These are phyloP conservation scores for Agrotis clavis DNA, from an alignment of 2,888 invertebrate species.

Conservation along the genomic window DNA sequence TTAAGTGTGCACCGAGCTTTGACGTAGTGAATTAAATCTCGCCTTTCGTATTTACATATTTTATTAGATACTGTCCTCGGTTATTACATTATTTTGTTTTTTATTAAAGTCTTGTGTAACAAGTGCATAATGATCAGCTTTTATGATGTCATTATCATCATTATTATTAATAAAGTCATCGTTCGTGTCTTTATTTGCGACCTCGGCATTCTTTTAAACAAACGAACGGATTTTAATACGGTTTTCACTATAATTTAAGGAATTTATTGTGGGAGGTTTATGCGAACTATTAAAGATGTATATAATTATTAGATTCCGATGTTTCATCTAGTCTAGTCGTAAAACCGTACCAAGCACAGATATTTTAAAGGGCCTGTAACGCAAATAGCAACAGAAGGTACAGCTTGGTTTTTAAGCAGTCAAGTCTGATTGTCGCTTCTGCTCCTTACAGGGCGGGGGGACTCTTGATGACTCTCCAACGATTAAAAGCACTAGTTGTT, in stretches of 20 bases:
- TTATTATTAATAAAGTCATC: not conserved
- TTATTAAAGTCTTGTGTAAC: constrained; percentile 12
- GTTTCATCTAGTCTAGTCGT: not conserved
- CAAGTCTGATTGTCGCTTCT: too few relatives aligned
- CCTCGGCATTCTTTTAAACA: not conserved
- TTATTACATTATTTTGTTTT: constrained; percentile 1
- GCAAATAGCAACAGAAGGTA: too few relatives aligned
- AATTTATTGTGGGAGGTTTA: not conserved
- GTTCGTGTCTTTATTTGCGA: not conserved
- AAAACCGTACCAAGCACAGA: not conserved
- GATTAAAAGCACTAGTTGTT: too few relatives aligned
- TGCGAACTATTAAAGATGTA: not conserved
- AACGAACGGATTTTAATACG: not conserved
- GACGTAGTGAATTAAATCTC: constrained; percentile 20
- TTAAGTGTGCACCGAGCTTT: constrained; percentile 48
- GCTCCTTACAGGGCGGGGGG: too few relatives aligned
- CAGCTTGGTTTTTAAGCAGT: too few relatives aligned
- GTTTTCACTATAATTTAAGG: not conserved
- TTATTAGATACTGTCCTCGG: constrained; percentile 25
- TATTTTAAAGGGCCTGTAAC: too few relatives aligned
- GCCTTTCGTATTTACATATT: constrained; percentile 42
- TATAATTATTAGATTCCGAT: not conserved
- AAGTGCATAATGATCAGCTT: constrained; percentile 8
- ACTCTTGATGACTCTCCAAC: too few relatives aligned
- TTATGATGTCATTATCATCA: constrained; percentile 7